Evolutionary conservation across 2,888 invertebrate species (phyloP), one percentile per base, ranked within the genome.

Genomic region (Drosophila ezoana): DNA sequence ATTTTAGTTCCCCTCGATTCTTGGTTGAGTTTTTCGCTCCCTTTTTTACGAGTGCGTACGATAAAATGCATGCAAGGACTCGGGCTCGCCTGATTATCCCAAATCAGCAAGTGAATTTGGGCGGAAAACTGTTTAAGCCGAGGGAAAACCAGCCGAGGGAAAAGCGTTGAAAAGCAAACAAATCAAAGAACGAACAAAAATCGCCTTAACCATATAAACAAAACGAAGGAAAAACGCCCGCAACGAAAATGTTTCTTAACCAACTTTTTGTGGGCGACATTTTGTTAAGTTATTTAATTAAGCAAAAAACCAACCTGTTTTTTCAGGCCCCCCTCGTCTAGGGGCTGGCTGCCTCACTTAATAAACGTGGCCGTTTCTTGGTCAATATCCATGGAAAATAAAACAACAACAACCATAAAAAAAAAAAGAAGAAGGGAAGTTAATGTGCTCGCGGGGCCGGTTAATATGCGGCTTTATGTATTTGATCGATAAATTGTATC

Each of bases 401-500:
- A 54, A 51, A 38, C 18, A 47, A 52, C 23, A 51, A 52, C 43
- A 74, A 58, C 47, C 57, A 40, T 23, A 61, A 40, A 38, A 47
- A 67, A 47, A 45, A 56, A 60, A 48, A 67, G 41, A 45, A 47
- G 58, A 48, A 51, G 33, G 53, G 20, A 66, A 76, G 79, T 79
- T 79, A 72, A 78, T 73, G 63, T 62, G 60, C 37, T 54, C 47
- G 66, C 60, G 61, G 59, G 53, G 59, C 63, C 40, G 71, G 53
- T 43, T 41, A 44, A 63, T 66, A 45, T 57, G 54, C 56, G 70
- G 47, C 72, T 47, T 62, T 70, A 79, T 75, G 60, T 88, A 84
- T 84, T 84, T 84, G 89, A 79, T 88, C 87, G 84, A 84, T 84
- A 84, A 81, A 70, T 61, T 72, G 49, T 72, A 72, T 72, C 51